Conservation (phyloP, 2,797 vertebrate species). For the Sebastolobus alascanus region DNA sequence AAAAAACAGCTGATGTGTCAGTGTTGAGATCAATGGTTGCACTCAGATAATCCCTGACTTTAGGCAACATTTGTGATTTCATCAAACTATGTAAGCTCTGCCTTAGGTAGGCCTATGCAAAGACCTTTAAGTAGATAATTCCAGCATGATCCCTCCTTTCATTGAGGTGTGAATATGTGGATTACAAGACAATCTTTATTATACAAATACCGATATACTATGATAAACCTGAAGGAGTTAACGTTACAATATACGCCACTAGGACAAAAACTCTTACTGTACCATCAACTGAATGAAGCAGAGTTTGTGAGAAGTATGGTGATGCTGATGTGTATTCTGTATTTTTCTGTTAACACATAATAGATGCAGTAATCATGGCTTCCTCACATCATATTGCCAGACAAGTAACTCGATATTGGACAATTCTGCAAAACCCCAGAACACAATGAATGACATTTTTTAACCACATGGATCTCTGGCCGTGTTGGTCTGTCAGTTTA, state of each 20-base stretch:
- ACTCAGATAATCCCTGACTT: not conserved
- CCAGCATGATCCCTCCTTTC: not conserved
- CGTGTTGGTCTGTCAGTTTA: not conserved
- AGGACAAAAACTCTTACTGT: not conserved
- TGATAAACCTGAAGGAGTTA: conserved; percentile 7
- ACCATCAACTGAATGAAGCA: not conserved
- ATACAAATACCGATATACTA: not conserved
- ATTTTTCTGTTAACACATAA: too few relatives aligned
- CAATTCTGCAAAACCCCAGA: not conserved
- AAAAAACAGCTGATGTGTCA: not conserved
- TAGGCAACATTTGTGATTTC: not conserved
- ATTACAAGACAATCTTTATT: conserved; percentile 17
- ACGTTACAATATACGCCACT: not conserved
- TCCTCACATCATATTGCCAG: not conserved
- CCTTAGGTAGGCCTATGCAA: conserved; percentile 13
- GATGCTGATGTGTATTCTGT: not conserved
- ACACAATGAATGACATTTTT: not conserved
- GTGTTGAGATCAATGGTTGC: not conserved
- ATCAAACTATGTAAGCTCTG: conserved; percentile 14
- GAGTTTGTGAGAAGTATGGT: not conserved
- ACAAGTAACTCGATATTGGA: not conserved
- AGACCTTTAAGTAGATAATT: conserved; percentile 2
- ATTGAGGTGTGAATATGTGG: conserved; percentile 14
- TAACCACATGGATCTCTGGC: not conserved
- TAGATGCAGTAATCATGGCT: not conserved